These are phyloP conservation scores for Myoxocephalus aenaeus DNA, from an alignment of 2,797 vertebrate genomes.

Conservation along the genomic window DNA sequence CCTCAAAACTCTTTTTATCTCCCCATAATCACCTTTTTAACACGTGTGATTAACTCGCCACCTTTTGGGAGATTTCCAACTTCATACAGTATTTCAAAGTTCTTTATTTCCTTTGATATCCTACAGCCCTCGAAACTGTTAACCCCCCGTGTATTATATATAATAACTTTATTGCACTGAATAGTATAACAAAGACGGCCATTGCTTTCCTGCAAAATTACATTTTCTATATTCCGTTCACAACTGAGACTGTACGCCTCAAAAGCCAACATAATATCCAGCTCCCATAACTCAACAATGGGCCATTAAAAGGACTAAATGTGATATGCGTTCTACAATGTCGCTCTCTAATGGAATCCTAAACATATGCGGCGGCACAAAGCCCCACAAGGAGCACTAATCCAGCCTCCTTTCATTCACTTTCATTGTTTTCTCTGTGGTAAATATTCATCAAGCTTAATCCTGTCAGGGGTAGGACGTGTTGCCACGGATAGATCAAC, in stretches of 20 bases:
- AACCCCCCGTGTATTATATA: conserved; percentile 17
- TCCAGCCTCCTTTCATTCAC: conserved; percentile 30
- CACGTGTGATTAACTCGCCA: background rate
- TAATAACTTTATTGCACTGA: conserved; percentile 11
- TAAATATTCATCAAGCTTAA: conserved; percentile 32
- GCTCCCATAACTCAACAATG: conserved; percentile 28
- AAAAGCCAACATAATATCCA: background rate
- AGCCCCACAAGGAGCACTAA: conserved; percentile 32
- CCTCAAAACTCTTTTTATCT: background rate
- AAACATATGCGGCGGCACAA: conserved; percentile 21
- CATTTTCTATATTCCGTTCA: conserved; percentile 18
- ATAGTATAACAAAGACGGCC: conserved; percentile 16
- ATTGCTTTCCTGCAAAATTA: background rate
- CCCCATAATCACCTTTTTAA: background rate
- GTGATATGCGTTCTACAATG: conserved; percentile 28
- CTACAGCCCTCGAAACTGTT: background rate
- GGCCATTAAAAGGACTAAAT: conserved; percentile 23
- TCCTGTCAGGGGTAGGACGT: conserved; percentile 8
- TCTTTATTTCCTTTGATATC: background rate
- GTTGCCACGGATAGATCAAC: conserved; percentile 2
- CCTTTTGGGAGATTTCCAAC: background rate
- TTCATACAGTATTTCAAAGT: background rate
- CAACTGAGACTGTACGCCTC: background rate
- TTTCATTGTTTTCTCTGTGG: conserved; percentile 23
- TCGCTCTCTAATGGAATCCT: conserved; percentile 42